Evolutionary conservation across 2,888 invertebrate species (phyloP).

Genomic region (Suillia variegata): DNA sequence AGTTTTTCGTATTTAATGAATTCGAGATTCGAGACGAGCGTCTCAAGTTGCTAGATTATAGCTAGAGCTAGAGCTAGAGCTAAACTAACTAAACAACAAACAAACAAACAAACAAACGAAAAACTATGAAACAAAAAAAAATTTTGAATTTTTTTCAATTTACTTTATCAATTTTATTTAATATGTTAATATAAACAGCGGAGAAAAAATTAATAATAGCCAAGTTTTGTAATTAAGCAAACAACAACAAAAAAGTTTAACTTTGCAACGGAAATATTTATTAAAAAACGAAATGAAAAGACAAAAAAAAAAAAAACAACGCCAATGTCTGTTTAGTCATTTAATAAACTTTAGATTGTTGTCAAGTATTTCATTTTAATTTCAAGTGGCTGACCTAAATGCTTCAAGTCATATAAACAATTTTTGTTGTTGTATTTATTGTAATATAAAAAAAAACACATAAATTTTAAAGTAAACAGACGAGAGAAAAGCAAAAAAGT

Average conservation of each 20-base stretch:
- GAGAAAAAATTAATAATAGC: not conserved
- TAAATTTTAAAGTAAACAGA: constrained; percentile 8
- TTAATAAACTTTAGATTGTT: constrained; percentile 6
- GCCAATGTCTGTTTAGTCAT: not conserved
- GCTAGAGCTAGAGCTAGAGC: too few relatives aligned
- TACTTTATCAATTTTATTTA: not conserved
- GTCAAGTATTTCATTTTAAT: constrained; percentile 15
- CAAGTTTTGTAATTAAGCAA: not conserved
- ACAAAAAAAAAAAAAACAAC: too few relatives aligned
- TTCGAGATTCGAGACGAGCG: not conserved
- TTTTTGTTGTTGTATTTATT: too few relatives aligned
- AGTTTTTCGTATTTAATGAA: not conserved
- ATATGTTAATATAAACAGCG: not conserved
- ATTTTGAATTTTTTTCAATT: not conserved
- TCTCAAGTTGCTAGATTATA: not conserved
- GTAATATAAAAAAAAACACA: not conserved
- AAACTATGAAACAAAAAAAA: too few relatives aligned
- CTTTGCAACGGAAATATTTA: constrained; percentile 16
- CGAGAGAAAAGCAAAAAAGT: not conserved
- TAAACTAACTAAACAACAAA: too few relatives aligned
- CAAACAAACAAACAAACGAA: too few relatives aligned
- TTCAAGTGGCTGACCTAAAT: constrained; percentile 18
- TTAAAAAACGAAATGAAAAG: not conserved
- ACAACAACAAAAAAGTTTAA: not conserved
- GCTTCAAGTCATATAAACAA: constrained; percentile 10